These are phyloP conservation scores for Melanargia galathea DNA, from an alignment of 2,888 invertebrate genomes.

Conservation along the genomic window DNA sequence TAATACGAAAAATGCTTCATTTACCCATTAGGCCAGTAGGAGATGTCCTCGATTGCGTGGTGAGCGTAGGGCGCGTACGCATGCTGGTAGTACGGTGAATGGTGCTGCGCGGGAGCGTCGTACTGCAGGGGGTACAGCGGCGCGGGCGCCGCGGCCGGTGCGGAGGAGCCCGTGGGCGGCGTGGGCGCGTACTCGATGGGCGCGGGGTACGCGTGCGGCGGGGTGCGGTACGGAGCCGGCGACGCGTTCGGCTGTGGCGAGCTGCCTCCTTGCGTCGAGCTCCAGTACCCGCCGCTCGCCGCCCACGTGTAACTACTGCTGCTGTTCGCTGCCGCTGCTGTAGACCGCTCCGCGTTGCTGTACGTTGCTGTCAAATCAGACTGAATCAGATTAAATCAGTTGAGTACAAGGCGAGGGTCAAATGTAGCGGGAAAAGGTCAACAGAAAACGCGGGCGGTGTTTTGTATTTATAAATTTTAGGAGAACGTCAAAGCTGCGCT, in stretches of 20 bases:
- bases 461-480: no score
- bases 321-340: slow-evolving; percentile 60
- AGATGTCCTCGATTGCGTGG: slow-evolving; percentile 76
- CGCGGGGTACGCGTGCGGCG: slow-evolving; percentile 73
- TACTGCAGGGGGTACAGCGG: slow-evolving; percentile 74
- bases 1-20: not conserved
- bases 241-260: slow-evolving; percentile 71
- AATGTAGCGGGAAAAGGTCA: no score
- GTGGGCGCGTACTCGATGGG: slow-evolving; percentile 70
- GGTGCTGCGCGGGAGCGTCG: slow-evolving; percentile 69
- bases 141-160: slow-evolving; percentile 62
- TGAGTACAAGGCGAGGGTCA: no score
- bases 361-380: slow-evolving; percentile 59
- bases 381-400: no score
- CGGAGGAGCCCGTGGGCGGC: slow-evolving; percentile 58
- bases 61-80: slow-evolving; percentile 77
- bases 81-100: slow-evolving; percentile 75
- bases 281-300: slow-evolving; percentile 71
- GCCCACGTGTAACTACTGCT: slow-evolving; percentile 72
- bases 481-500: no score
- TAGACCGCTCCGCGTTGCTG: slow-evolving; percentile 64
- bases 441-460: no score
- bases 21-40: slow-evolving; percentile 77
- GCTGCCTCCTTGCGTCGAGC: slow-evolving; percentile 63
- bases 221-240: slow-evolving; percentile 72